phyloP scores from a whole-genome alignment of 64 coral and sea anemone genomes.

The Catalaphyllia jardinei region DNA sequence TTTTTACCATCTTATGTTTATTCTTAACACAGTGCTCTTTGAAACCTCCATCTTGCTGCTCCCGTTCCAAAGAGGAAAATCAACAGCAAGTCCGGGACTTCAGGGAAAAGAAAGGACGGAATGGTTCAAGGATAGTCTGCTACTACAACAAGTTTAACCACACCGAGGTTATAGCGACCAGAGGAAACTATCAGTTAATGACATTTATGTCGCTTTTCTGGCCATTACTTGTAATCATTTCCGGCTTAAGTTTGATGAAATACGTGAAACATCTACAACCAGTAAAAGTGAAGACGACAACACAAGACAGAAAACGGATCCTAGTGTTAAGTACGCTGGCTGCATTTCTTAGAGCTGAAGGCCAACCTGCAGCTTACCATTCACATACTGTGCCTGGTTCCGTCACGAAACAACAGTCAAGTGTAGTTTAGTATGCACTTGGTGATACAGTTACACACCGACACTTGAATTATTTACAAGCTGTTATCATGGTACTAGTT shows the following conservation, averaged over 20 bases:
- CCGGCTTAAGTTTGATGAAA: background rate
- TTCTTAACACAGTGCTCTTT: background rate
- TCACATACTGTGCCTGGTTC: background rate
- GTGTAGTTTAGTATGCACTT: no score
- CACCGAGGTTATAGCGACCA: background rate
- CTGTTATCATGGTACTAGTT: background rate
- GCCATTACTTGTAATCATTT: background rate
- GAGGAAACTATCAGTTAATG: background rate
- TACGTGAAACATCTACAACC: background rate
- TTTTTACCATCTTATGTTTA: background rate
- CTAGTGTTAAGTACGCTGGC: background rate
- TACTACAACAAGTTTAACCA: slow-evolving; percentile 3
- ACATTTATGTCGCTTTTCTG: slow-evolving; percentile 15
- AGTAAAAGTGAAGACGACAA: background rate
- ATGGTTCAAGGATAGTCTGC: background rate
- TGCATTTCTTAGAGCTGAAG: background rate
- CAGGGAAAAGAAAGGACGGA: background rate
- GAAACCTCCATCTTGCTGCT: slow-evolving; percentile 5
- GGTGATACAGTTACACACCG: no score
- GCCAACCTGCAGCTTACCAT: background rate
- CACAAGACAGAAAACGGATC: background rate
- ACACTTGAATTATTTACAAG: background rate
- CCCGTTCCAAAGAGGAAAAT: background rate
- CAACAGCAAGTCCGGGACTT: background rate
- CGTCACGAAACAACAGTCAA: background rate